Conservation (phyloP, 1,140 invertebrate species). For the Lepidurus apus region DNA sequence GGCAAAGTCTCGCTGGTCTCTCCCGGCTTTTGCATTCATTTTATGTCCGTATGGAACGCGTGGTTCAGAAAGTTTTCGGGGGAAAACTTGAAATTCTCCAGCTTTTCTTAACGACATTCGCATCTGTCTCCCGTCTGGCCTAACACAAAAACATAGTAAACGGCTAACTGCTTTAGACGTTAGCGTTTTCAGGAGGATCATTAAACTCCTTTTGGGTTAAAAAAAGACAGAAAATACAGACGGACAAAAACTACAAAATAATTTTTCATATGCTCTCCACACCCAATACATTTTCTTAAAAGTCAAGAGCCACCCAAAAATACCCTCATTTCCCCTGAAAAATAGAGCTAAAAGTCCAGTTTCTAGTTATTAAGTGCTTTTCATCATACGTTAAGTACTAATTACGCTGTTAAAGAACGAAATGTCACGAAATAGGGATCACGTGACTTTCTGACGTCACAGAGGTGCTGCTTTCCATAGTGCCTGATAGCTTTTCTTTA, state of each 20-base stretch:
- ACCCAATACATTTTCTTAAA: too few relatives aligned
- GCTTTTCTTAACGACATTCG: conserved; percentile 13
- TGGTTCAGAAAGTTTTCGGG: background rate
- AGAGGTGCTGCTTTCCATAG: too few relatives aligned
- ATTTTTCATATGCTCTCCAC: background rate
- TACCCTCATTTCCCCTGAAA: too few relatives aligned
- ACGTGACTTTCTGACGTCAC: too few relatives aligned
- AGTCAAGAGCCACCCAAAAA: too few relatives aligned
- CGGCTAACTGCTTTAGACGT: conserved; percentile 12
- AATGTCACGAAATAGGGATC: too few relatives aligned
- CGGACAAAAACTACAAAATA: background rate
- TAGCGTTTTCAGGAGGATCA: background rate
- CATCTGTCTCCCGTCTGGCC: conserved; percentile 17
- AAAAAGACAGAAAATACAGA: background rate
- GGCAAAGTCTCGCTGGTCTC: background rate
- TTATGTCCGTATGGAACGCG: background rate
- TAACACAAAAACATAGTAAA: conserved; percentile 6
- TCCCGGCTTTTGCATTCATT: conserved; percentile 9
- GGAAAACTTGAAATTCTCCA: conserved; percentile 19
- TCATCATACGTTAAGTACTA: too few relatives aligned
- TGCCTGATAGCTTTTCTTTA: too few relatives aligned
- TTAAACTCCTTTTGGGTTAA: background rate
- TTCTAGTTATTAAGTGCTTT: too few relatives aligned
- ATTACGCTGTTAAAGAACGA: too few relatives aligned
- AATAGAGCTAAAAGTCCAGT: too few relatives aligned